These are phyloP conservation scores for Nematostella vectensis DNA, from an alignment of 92 coral and sea anemone species.

Conservation along the genomic window DNA sequence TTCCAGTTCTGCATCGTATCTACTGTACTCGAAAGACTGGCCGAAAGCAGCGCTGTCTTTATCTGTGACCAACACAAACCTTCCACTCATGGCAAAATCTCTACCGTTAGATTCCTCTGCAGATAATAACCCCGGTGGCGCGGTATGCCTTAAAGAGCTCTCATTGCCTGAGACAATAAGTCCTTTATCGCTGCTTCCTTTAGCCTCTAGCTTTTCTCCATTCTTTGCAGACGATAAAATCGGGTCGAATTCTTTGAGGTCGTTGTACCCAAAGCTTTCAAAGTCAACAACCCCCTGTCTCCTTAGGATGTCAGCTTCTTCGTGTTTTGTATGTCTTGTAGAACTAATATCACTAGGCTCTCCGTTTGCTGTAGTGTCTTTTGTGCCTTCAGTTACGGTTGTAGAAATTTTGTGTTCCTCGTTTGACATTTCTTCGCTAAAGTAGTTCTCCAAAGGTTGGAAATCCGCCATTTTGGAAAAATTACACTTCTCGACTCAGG, in stretches of 20 bases:
- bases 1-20: constrained; percentile 39
- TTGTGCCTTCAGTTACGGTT: too few relatives aligned
- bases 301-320: constrained; percentile 19
- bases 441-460: too few relatives aligned
- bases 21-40: constrained; percentile 17
- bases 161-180: constrained; percentile 4
- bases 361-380: too few relatives aligned
- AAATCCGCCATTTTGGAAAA: too few relatives aligned
- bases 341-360: too few relatives aligned
- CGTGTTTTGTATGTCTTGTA: constrained; percentile 24
- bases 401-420: too few relatives aligned
- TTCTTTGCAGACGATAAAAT: constrained; percentile 18
- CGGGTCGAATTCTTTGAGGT: constrained; percentile 65
- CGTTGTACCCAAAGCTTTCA: constrained; percentile 7
- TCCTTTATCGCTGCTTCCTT: constrained; percentile 1
- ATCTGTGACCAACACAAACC: background rate
- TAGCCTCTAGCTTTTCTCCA: background rate
- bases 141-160: constrained; percentile 6
- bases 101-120: background rate
- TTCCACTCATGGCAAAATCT: background rate
- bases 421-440: too few relatives aligned
- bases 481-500: too few relatives aligned
- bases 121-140: constrained; percentile 24
- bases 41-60: background rate
- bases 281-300: constrained; percentile 61